phyloP scores from a whole-genome alignment of 1,140 invertebrate species.

The Macrotrachela quadricornifera region DNA sequence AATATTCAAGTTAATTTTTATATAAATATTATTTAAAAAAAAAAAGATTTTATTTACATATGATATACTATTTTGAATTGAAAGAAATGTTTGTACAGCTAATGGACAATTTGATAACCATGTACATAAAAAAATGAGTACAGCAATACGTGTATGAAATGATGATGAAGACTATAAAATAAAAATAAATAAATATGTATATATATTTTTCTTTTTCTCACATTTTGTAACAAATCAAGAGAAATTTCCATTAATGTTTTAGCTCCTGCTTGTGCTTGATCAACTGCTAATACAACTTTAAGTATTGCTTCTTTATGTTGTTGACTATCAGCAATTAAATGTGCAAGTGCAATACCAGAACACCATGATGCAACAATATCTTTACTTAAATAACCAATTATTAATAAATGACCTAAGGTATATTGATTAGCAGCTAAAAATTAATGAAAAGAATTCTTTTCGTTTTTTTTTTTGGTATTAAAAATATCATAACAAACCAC shows the following conservation, averaged over 20 bases:
- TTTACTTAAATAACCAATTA: background rate
- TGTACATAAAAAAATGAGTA: slow-evolving; percentile 65
- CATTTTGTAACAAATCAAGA: too few relatives aligned
- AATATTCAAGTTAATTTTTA: too few relatives aligned
- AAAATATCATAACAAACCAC: slow-evolving; percentile 4
- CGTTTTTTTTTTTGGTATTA: too few relatives aligned
- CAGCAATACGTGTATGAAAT: slow-evolving; percentile 65
- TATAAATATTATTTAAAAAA: too few relatives aligned
- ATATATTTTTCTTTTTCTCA: too few relatives aligned
- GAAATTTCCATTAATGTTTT: too few relatives aligned
- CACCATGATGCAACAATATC: slow-evolving; percentile 95
- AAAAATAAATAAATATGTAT: too few relatives aligned
- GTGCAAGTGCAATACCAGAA: slow-evolving; percentile 65
- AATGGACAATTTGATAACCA: slow-evolving; percentile 66
- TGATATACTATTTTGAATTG: slow-evolving; percentile 58
- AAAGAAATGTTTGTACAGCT: slow-evolving; percentile 61
- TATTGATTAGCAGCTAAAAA: too few relatives aligned
- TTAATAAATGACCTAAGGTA: too few relatives aligned
- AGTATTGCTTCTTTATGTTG: slow-evolving; percentile 69
- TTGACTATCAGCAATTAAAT: slow-evolving; percentile 72
- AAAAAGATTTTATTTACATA: slow-evolving; percentile 34
- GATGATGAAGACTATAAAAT: slow-evolving; percentile 17
- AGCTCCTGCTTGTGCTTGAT: too few relatives aligned
- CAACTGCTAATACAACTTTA: slow-evolving; percentile 54
- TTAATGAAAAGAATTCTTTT: too few relatives aligned